Evolutionary conservation across 2,888 invertebrate species (phyloP).

Genomic region (Drosophila subquinaria): DNA sequence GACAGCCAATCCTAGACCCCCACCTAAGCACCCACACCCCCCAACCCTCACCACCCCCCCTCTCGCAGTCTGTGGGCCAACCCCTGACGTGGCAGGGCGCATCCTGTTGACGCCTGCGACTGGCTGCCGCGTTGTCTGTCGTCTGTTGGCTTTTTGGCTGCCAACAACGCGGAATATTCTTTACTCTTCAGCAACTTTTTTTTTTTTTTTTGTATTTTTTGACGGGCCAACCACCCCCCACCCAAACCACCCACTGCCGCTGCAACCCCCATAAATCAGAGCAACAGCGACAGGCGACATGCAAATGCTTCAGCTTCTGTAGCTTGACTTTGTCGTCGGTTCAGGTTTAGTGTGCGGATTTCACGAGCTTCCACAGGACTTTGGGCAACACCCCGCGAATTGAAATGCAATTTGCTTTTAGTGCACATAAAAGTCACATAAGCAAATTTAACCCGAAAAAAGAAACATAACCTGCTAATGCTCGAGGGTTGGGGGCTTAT

Average conservation of each 20-base stretch:
- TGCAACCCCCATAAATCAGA: conserved; percentile 80
- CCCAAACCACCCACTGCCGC: conserved; percentile 19
- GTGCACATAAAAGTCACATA: conserved; percentile 64
- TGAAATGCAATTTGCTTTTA: conserved; percentile 70
- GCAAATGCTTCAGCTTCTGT: conserved; percentile 51
- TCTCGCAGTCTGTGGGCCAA: conserved; percentile 17
- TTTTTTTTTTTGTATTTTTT: conserved; percentile 21
- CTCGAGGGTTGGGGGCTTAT: neutral
- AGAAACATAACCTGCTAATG: neutral
- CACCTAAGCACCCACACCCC: conserved; percentile 8
- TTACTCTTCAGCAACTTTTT: neutral
- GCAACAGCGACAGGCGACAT: conserved; percentile 61
- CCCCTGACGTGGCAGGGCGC: conserved; percentile 48
- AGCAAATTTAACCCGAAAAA: conserved; percentile 36
- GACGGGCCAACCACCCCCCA: neutral
- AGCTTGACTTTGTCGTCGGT: conserved; percentile 14
- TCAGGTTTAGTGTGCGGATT: no score
- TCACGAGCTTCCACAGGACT: neutral
- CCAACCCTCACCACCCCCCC: neutral
- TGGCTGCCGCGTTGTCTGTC: conserved; percentile 52
- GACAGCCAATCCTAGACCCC: conserved; percentile 34
- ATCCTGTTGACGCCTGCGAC: conserved; percentile 78
- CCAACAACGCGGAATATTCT: conserved; percentile 34
- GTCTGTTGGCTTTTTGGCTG: conserved; percentile 65
- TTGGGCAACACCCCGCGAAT: conserved; percentile 53